Conservation (phyloP, 2,888 invertebrate species). For the Saturnia pavonia region DNA sequence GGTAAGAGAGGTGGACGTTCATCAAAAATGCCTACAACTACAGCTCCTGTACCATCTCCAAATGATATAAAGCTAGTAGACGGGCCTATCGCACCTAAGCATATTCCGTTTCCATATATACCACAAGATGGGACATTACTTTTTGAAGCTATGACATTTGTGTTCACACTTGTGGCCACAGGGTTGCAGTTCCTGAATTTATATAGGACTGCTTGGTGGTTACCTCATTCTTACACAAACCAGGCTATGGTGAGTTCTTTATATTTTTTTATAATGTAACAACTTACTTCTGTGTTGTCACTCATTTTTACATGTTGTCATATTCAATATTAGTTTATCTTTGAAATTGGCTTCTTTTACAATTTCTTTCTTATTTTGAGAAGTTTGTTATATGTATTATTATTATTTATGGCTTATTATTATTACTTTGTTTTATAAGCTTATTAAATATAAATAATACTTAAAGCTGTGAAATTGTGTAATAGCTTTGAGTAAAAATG, state of each 20-base stretch:
- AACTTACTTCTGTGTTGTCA: background rate
- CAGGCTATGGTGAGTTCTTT: slow-evolving; percentile 89
- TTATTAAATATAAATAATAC: too few species aligned
- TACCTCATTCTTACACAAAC: slow-evolving; percentile 94
- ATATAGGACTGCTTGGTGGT: slow-evolving; percentile 98
- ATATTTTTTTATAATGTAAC: slow-evolving; percentile 12
- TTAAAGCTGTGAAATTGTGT: too few species aligned
- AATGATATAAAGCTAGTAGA: slow-evolving; percentile 58
- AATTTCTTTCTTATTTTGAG: too few species aligned
- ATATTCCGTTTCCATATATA: slow-evolving; percentile 90
- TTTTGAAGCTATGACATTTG: slow-evolving; percentile 93
- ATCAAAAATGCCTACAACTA: slow-evolving; percentile 46
- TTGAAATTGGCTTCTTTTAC: too few species aligned
- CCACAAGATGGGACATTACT: slow-evolving; percentile 90
- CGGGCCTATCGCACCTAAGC: slow-evolving; percentile 85
- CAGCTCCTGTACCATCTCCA: slow-evolving; percentile 32
- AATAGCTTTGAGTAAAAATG: too few species aligned
- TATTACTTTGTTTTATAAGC: too few species aligned
- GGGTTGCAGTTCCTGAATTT: slow-evolving; percentile 96
- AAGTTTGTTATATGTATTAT: too few species aligned
- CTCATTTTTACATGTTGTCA: background rate
- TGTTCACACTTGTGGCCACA: slow-evolving; percentile 89
- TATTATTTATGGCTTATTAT: too few species aligned
- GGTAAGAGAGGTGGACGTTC: slow-evolving; percentile 54
- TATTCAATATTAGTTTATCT: too few species aligned